phyloP scores from a whole-genome alignment of 2,888 invertebrate genomes.

The Pinctada fucata region DNA sequence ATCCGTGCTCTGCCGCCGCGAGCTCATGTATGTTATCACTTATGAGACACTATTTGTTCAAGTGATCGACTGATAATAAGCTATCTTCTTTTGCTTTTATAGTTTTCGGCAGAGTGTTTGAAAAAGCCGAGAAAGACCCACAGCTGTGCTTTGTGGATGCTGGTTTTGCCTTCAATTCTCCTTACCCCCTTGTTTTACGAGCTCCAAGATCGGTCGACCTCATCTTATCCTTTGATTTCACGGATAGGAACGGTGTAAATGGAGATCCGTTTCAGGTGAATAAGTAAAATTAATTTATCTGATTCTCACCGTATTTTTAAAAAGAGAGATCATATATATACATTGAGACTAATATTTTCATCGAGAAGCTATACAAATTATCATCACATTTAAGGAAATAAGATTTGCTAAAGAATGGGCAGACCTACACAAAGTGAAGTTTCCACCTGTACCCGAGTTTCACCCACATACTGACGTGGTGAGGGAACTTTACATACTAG shows the following conservation, averaged over 20 bases:
- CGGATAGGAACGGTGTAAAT: background rate
- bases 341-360: background rate
- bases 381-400: background rate
- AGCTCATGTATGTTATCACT: too few species aligned
- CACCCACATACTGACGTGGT: background rate
- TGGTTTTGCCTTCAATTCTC: background rate
- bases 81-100: background rate
- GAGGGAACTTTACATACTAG: conserved; percentile 4
- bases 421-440: background rate
- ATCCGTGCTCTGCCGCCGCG: too few species aligned
- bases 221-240: conserved; percentile 9
- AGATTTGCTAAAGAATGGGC: background rate
- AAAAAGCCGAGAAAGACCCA: background rate
- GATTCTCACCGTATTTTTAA: background rate
- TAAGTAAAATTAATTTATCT: too few species aligned
- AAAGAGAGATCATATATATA: background rate
- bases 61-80: background rate
- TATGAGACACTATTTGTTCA: too few species aligned
- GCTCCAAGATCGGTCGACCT: background rate
- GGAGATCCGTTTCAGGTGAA: background rate
- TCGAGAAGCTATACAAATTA: background rate
- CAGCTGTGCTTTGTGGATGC: background rate
- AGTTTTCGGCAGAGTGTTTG: background rate
- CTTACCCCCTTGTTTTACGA: background rate
- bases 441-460: conserved; percentile 1